Base-by-base conservation (phyloP, 1,140 invertebrate species). In the Monomorium pharaonis region DNA sequence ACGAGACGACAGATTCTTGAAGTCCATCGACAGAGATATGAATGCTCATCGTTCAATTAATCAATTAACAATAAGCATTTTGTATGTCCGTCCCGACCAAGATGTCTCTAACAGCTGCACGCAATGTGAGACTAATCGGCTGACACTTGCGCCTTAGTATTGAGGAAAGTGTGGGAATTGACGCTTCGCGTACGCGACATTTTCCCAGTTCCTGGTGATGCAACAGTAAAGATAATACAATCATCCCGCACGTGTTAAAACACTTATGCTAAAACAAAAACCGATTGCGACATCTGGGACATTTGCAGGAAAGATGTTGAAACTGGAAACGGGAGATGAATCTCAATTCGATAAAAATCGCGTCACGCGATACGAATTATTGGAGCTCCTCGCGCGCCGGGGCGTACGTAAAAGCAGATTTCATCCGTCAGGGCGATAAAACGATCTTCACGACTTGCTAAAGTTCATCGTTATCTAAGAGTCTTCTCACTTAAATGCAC, bases 391-490 rank as follows among this genome's bases (percentile, higher is more conserved):
- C 16, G 18, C 24, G 21, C 18, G 33, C 0, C 4, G 4, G 4
- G 12, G 0, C 44, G 24, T 14, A 12, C 0, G 30, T 58, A 72
- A n/a, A n/a, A 27, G n/a, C 18, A 21, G 18, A 72, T 47, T 72
- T 58, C 72, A 72, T 70, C n/a, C 12, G 18, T 30, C 58, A 16
- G 2, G 30, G 51, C 18, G 30, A 70, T 56, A 81, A 81, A 58
- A 70, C 5, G 7, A 72, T 58, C 67, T 16, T 6, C 16, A 24
- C 1, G 44, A 30, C 14, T 33, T 30, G 24, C 30, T 78, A 16
- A 63, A 51, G 65, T 76, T 84, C 24, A 63, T 83, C 62, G 21
- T 75, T 42, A 24, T 27, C 42, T 18, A 56, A 81, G 69, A 42
- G 56, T n/a, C 54, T 12, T 30, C 14, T 12, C 56, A 54, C 78